Base-by-base conservation (phyloP, 1,140 invertebrate genomes). In the Lordiphosa collinella region DNA sequence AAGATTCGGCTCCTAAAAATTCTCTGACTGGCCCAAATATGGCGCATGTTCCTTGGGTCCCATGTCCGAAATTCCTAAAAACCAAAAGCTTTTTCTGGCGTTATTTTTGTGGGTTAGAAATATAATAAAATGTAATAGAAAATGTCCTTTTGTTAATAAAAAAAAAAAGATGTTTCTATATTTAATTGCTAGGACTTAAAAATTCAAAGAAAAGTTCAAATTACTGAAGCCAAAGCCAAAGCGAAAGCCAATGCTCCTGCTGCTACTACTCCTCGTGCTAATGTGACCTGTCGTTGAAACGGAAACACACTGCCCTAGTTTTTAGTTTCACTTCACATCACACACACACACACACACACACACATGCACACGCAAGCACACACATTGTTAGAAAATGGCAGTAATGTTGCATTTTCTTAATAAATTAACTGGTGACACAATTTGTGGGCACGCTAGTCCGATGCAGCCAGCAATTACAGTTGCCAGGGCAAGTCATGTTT, bases 251-350 rank as follows among this genome's bases (percentile, higher is more conserved):
- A 3, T 18, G 18, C 18, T 18, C 29, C 51, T 56, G 54, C 22
- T 58, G 50, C 40, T 40, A 40, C 8, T 25, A 7, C 49, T 44
- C 6, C 18, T 29, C n/a, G 16, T 44, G 10, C 41, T 11, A 12
- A 11, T 44, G 74, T 51, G 73, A 67, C 71, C 44, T 82, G 66
- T 69, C 67, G 60, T 64, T 60, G 58, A 82, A 64, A 80, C 50
- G 67, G 64, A 88, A 87, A 75, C 86, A 88, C 85, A 88, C 66
- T 88, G 85, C 76, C 86, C 86, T 86, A 88, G 63, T 88, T 88
- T 86, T 71, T 46, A 84, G 62, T 74, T 80, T 58, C 43, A 54
- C 66, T 57, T 61, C 62, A 34, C 32, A 35, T 22, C n/a, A 11
- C 34, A 40, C 7, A 37, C 35, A 25, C 10, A 36, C n/a, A 49